Conservation (phyloP, 2,888 invertebrate species). For the Odontomyia ornata region DNA sequence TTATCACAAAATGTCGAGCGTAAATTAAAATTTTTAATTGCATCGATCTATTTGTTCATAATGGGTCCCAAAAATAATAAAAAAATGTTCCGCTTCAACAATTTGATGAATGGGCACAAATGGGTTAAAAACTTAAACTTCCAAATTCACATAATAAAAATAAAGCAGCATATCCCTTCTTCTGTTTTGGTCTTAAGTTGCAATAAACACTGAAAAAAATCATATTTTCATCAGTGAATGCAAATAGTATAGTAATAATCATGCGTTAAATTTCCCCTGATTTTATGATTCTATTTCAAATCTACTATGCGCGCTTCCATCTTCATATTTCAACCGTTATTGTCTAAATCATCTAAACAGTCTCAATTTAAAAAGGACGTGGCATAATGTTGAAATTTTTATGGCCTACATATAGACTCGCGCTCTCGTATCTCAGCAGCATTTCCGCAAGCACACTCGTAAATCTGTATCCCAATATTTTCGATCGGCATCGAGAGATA, state of each 20-base stretch:
- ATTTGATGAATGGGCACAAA: no score
- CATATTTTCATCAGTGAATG: slow-evolving; percentile 11
- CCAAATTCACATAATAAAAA: no score
- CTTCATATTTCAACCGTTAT: slow-evolving; percentile 16
- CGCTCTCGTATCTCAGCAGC: not conserved
- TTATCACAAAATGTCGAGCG: no score
- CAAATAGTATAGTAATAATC: slow-evolving; percentile 28
- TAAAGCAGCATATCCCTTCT: no score
- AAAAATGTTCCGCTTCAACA: no score
- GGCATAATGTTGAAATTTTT: slow-evolving; percentile 31
- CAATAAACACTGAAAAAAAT: not conserved
- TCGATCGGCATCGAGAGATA: slow-evolving; percentile 35
- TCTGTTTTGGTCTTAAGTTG: no score
- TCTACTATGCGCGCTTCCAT: slow-evolving; percentile 13
- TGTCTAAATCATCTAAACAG: slow-evolving; percentile 5
- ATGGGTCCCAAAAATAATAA: no score
- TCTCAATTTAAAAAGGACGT: slow-evolving; percentile 17
- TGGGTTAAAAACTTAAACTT: no score
- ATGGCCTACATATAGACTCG: slow-evolving; percentile 5
- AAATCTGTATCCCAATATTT: slow-evolving; percentile 42
- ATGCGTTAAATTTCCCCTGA: slow-evolving; percentile 18
- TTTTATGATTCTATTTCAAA: slow-evolving; percentile 37
- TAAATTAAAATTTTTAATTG: no score
- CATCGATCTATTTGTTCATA: no score
- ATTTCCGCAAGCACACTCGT: slow-evolving; percentile 26